Evolutionary conservation across 64 coral and sea anemone genomes (phyloP).

Genomic region (Montipora foliosa): DNA sequence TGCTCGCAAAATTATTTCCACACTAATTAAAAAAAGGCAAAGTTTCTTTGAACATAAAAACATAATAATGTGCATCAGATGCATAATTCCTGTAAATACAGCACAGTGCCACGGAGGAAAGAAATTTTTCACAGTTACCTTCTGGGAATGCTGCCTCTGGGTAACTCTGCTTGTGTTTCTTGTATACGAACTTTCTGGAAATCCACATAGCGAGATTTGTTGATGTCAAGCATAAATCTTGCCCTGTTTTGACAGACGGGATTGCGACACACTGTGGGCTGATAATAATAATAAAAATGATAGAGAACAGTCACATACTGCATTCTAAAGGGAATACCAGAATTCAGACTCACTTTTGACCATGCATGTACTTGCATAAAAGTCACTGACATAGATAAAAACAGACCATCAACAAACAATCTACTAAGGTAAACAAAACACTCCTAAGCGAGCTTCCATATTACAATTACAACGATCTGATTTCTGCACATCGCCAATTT

Average conservation of each 20-base stretch:
- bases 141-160: constrained; percentile 96
- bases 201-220: constrained; percentile 98
- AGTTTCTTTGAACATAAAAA: neutral
- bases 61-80: neutral
- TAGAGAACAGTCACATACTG: too few species aligned
- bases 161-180: constrained; percentile 97
- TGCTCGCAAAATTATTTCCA: constrained; percentile 94
- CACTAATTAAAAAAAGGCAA: constrained; percentile 45
- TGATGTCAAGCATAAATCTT: constrained; percentile 96
- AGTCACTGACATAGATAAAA: too few species aligned
- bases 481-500: too few species aligned
- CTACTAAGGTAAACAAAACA: too few species aligned
- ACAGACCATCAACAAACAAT: too few species aligned
- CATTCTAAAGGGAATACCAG: too few species aligned
- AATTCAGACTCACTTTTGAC: too few species aligned
- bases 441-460: too few species aligned
- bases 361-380: too few species aligned
- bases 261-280: constrained; percentile 98
- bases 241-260: constrained; percentile 98
- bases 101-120: neutral
- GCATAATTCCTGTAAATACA: neutral
- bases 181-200: constrained; percentile 99
- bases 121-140: constrained; percentile 58
- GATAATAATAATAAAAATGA: neutral
- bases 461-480: too few species aligned